phyloP scores from a whole-genome alignment of 2,888 invertebrate species.

The Megaustenia siamemsis region DNA sequence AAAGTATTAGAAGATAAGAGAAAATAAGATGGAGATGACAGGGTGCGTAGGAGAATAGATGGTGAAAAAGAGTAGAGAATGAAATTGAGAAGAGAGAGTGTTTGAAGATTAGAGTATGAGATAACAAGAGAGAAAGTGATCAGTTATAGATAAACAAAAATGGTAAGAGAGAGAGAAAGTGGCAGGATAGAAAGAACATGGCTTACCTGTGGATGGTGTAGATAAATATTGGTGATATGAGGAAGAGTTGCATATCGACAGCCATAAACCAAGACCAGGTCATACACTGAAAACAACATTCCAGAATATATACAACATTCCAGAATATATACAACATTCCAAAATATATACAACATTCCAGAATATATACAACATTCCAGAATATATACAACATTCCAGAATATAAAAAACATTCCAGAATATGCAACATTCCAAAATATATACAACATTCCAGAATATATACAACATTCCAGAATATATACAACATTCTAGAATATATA shows the following conservation, averaged over 20 bases:
- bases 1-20: background rate
- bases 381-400: too few species aligned
- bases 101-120: background rate
- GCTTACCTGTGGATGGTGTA: slow-evolving; percentile 66
- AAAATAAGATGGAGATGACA: background rate
- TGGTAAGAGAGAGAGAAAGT: background rate
- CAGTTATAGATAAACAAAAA: slow-evolving; percentile 2
- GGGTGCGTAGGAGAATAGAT: background rate
- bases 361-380: too few species aligned
- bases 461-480: too few species aligned
- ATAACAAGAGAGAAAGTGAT: slow-evolving; percentile 5
- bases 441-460: too few species aligned
- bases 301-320: too few species aligned
- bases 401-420: too few species aligned
- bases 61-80: background rate
- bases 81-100: background rate
- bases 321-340: too few species aligned
- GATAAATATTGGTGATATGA: slow-evolving; percentile 69
- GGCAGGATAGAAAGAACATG: background rate
- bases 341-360: too few species aligned
- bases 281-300: slow-evolving; percentile 69
- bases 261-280: slow-evolving; percentile 76
- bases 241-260: slow-evolving; percentile 75
- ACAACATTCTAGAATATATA: too few species aligned
- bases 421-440: too few species aligned